Conservation (phyloP, 2,113 vertebrate genomes). For the Pachycephala philippinensis region DNA sequence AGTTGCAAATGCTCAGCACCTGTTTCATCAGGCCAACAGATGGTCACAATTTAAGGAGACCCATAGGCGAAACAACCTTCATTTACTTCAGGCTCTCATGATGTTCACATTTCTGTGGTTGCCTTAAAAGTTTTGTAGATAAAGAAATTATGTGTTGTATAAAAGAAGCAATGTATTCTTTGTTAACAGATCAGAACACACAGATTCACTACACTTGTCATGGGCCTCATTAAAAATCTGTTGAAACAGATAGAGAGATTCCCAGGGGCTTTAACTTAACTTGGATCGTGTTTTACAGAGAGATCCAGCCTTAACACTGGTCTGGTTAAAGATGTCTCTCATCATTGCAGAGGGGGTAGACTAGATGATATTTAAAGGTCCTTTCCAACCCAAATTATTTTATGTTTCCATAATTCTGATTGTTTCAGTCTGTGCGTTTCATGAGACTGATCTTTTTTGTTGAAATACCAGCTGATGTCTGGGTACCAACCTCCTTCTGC, state of each 20-base stretch:
- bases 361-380: neutral
- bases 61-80: neutral
- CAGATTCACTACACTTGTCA: neutral
- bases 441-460: neutral
- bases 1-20: constrained; percentile 6
- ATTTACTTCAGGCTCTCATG: neutral
- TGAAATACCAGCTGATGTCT: neutral
- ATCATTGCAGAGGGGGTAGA: neutral
- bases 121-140: neutral
- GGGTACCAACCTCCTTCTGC: too few relatives aligned
- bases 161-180: neutral
- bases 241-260: neutral
- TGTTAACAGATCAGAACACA: neutral
- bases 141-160: neutral
- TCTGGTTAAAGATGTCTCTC: neutral
- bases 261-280: neutral
- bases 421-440: neutral
- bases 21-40: constrained; percentile 22
- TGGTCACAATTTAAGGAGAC: constrained; percentile 20
- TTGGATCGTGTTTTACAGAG: neutral
- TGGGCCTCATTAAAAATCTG: neutral
- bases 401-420: neutral
- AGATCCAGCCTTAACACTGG: neutral
- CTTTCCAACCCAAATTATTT: neutral
- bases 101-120: neutral